phyloP scores from a whole-genome alignment of 2,888 invertebrate species.

The Drosophila mimica region DNA sequence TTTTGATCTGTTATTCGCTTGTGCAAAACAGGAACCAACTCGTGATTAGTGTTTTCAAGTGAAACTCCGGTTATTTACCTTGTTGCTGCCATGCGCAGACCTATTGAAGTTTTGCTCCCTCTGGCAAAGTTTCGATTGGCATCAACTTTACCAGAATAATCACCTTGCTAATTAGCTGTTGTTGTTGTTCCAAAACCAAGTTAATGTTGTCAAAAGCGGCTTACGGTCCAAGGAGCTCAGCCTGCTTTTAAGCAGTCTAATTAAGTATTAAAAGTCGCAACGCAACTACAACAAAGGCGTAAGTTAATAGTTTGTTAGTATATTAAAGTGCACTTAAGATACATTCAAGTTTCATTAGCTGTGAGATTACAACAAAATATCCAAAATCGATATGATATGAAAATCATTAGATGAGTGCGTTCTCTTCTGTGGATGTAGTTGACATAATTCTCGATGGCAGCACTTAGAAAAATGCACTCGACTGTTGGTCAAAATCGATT shows the following conservation, averaged over 20 bases:
- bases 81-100: background rate
- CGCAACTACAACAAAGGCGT: constrained; percentile 5
- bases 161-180: constrained; percentile 24
- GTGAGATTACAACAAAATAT: constrained; percentile 12
- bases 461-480: constrained; percentile 26
- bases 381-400: constrained; percentile 60
- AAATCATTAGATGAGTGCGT: constrained; percentile 13
- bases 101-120: constrained; percentile 18
- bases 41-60: background rate
- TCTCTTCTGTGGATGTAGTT: constrained; percentile 21
- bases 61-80: background rate
- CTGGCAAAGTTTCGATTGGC: constrained; percentile 16
- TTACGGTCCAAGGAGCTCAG: constrained; percentile 3
- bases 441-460: constrained; percentile 55
- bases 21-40: background rate
- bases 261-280: constrained; percentile 23
- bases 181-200: background rate
- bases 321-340: constrained; percentile 53
- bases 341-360: constrained; percentile 49
- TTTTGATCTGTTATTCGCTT: background rate
- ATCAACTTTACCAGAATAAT: constrained; percentile 2
- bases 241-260: constrained; percentile 6
- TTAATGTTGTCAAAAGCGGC: constrained; percentile 17
- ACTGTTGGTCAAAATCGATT: constrained; percentile 63
- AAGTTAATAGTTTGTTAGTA: constrained; percentile 10